Conservation (phyloP, 2,797 vertebrate species). For the Sebastes hubbsi region DNA sequence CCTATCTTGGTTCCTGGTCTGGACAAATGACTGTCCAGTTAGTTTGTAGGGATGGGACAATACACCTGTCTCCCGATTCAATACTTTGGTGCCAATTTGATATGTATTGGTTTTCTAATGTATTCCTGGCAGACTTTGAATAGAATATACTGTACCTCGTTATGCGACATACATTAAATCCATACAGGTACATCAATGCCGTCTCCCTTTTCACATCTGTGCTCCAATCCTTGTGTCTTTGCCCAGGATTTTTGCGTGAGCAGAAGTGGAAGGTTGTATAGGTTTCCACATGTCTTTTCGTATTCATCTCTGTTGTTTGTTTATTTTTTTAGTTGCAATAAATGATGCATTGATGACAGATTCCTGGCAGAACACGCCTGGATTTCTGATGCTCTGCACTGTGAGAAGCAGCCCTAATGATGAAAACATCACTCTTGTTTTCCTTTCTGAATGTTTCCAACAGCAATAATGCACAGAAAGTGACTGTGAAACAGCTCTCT, state of each 20-base stretch:
- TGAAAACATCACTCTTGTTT: constrained; percentile 10
- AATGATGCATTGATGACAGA: constrained; percentile 19
- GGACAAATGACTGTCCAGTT: neutral
- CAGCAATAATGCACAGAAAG: neutral
- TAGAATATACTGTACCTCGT: no score
- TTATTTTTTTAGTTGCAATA: neutral
- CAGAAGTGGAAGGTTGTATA: neutral
- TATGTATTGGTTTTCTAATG: neutral
- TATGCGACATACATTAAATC: neutral
- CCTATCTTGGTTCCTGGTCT: neutral
- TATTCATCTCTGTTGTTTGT: neutral
- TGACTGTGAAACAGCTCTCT: neutral
- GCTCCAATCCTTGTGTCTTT: neutral
- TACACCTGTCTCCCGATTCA: no score
- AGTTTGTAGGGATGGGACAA: neutral
- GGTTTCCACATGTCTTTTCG: neutral
- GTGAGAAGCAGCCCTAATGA: constrained; percentile 23
- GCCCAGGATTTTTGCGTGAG: neutral
- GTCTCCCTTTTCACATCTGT: neutral
- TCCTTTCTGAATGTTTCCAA: neutral
- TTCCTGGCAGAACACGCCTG: neutral
- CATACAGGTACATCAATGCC: neutral
- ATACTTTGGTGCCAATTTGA: no score
- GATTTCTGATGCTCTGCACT: neutral
- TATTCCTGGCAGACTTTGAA: neutral